Percentiles rank a stretch among this genome's conserved stretches.
phyloP scores from a whole-genome alignment of 2,797 vertebrate genomes.

The Clarias pachynema region DNA sequence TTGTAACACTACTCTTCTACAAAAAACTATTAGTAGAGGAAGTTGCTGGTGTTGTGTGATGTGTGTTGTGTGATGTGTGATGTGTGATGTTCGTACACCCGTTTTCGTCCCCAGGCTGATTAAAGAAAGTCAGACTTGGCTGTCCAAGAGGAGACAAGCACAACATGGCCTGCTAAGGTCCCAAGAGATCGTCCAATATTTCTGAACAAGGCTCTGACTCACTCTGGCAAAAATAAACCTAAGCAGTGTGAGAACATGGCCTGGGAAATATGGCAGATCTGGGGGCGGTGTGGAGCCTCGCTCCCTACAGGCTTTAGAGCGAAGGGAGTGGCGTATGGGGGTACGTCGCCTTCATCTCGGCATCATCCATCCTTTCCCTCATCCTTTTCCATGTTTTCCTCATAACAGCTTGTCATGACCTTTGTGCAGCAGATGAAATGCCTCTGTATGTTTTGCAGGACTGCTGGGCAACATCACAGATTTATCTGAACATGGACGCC shows the following conservation, averaged over 20 bases:
- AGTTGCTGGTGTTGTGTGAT: constrained; percentile 52
- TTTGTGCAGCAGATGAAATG: constrained; percentile 36
- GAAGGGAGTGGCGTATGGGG: constrained; percentile 55
- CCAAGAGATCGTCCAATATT: constrained; percentile 69
- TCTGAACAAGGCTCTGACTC: constrained; percentile 77
- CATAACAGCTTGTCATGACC: constrained; percentile 36
- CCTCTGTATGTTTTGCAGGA: constrained; percentile 43
- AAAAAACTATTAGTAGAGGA: neutral
- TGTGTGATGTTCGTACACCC: constrained; percentile 36
- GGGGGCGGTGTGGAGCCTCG: constrained; percentile 56
- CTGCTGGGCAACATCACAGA: constrained; percentile 48
- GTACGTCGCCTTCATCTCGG: constrained; percentile 50
- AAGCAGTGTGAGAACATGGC: constrained; percentile 82
- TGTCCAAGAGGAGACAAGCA: constrained; percentile 47
- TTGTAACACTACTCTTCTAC: neutral
- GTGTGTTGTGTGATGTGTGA: neutral
- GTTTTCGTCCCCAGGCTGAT: neutral
- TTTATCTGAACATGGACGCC: constrained; percentile 57
- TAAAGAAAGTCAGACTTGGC: constrained; percentile 43
- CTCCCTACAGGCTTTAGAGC: constrained; percentile 38
- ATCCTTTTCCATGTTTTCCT: constrained; percentile 58
- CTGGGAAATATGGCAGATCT: constrained; percentile 76
- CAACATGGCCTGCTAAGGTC: constrained; percentile 61
- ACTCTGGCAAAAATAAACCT: constrained; percentile 80
- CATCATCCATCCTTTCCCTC: constrained; percentile 51